Base-by-base conservation (phyloP, 2,113 vertebrate genomes). In the Xerus inauris region DNA sequence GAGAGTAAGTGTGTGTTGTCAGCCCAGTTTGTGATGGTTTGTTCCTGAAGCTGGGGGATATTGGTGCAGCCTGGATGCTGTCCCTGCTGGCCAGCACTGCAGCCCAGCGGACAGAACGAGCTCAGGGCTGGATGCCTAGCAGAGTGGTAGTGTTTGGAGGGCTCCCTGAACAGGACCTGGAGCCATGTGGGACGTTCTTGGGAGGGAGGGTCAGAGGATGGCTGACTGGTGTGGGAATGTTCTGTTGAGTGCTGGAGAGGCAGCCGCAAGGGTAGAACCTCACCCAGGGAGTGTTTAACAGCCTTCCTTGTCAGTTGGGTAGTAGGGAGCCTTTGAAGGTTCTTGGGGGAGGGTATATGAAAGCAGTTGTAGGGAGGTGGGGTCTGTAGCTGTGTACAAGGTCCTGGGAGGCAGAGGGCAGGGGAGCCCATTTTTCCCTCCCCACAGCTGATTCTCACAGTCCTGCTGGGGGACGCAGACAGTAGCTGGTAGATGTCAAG, bases 271-370 rank as follows among this genome's bases (percentile, higher is more conserved):
- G 32, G 1, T 20, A 10, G 30, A 20, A 42, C 17, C 38, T 40
- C 2, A 5, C 9, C 8, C 42, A 38, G 1, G 3, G 40, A 6
- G 5, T 42, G 59, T 30, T 24, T 19, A 17, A 35, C 11, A 24
- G 5, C 38, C 51, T 20, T 32, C 47, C 42, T 75, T 35, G 65
- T 69, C n/a, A 22, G 20, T 30, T 49, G 65, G 38, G 71, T 65
- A 22, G 5, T 14, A 45, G 65, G 84, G 79, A 86, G 30, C 85
- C 45, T 14, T 65, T 26, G 54, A 69, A 87, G 73, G 28, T 45
- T n/a, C 79, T 49, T n/a, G 51, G 35, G 35, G 47, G 62, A 7
- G 26, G 47, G 26, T 42, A 6, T 30, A 3, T 40, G 75, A 67
- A 79, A 47, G 35, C 26, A 83, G 73, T 1, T 24, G 75, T 49